Percentiles rank a stretch among this genome's conserved stretches.
Conservation (phyloP, 2,113 vertebrate species). For the Capra hircus region DNA sequence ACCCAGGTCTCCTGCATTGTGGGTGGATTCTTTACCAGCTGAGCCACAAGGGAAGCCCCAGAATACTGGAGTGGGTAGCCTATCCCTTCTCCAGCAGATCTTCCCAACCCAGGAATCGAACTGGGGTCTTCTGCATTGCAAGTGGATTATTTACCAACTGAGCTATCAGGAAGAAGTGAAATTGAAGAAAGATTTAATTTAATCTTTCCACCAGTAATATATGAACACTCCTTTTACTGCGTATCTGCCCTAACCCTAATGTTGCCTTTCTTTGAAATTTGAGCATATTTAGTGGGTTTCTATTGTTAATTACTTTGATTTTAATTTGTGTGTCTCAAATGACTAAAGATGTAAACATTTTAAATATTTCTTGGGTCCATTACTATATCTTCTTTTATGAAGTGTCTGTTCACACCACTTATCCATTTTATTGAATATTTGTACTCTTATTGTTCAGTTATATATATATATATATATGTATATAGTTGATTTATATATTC, state of each 20-base stretch:
- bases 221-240: neutral
- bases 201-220: neutral
- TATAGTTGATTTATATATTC: neutral
- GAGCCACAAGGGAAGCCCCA: neutral
- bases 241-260: neutral
- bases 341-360: neutral
- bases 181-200: neutral
- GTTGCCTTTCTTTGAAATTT: neutral
- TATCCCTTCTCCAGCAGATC: neutral
- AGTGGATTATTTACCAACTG: neutral
- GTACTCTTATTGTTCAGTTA: neutral
- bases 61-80: neutral
- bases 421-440: neutral
- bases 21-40: neutral
- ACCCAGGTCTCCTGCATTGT: rapidly evolving
- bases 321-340: neutral
- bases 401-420: neutral
- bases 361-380: neutral
- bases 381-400: neutral
- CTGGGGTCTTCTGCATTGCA: neutral
- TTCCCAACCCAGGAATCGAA: neutral
- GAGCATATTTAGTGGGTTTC: neutral
- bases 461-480: neutral
- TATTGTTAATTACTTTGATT: neutral
- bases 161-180: neutral